Conservation (phyloP, 2,113 vertebrate species). For the Barnardius zonarius region DNA sequence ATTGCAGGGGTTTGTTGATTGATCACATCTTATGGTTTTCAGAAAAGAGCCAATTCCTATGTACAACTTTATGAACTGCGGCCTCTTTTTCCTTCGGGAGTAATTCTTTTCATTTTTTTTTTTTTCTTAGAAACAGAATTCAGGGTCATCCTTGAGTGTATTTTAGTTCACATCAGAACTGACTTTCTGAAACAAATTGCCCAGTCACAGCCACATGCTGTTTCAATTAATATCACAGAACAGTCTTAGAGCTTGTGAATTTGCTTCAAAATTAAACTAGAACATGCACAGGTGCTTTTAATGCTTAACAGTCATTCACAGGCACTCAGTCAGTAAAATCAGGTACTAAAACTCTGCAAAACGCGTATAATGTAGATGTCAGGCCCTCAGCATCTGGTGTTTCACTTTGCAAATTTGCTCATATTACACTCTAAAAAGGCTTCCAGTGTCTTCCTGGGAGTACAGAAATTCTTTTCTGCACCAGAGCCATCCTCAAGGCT, state of each 20-base stretch:
- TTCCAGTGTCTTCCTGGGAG: background rate
- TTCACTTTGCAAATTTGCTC: background rate
- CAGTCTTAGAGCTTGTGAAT: background rate
- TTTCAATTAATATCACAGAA: background rate
- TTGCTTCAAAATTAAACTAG: background rate
- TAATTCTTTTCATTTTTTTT: background rate
- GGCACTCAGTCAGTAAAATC: background rate
- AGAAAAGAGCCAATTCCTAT: background rate
- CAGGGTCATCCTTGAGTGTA: background rate
- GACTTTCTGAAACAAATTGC: background rate
- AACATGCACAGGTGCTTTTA: background rate
- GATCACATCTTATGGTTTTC: background rate
- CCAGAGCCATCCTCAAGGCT: background rate
- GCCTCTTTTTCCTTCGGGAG: background rate
- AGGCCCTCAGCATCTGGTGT: background rate
- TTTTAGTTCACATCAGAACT: background rate
- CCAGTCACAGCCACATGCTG: background rate
- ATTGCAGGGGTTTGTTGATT: background rate
- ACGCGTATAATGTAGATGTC: background rate
- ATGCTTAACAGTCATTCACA: background rate
- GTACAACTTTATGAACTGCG: background rate
- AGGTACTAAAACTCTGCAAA: background rate
- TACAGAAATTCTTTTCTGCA: background rate
- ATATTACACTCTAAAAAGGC: background rate
- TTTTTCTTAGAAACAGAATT: background rate